Conservation (phyloP, 2,797 vertebrate genomes). For the Poecile montanus region DNA sequence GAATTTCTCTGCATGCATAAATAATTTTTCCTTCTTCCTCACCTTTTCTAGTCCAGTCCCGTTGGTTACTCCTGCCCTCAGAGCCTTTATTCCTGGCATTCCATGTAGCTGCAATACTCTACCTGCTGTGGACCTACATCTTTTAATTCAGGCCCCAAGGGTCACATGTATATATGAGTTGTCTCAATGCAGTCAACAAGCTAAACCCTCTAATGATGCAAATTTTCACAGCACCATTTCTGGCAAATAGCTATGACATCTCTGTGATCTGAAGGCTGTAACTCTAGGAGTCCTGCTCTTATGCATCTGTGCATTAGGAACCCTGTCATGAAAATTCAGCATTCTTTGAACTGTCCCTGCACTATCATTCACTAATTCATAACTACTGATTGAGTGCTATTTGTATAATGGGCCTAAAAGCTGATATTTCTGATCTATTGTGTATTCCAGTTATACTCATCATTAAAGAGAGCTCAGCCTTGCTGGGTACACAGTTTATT, state of each 20-base stretch:
- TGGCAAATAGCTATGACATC: neutral
- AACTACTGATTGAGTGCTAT: neutral
- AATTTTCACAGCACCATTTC: neutral
- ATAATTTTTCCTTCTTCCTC: neutral
- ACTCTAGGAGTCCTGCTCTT: neutral
- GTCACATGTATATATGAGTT: neutral
- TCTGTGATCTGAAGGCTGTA: neutral
- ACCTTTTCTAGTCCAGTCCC: neutral
- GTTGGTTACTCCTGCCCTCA: neutral
- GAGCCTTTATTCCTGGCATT: neutral
- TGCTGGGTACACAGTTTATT: slow-evolving; percentile 6
- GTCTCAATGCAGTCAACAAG: neutral
- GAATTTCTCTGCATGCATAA: neutral
- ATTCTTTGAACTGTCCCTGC: neutral
- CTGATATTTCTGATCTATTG: neutral
- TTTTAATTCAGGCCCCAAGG: neutral
- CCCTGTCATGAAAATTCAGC: neutral
- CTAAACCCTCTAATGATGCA: neutral
- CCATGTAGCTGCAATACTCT: neutral
- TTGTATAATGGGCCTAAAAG: neutral
- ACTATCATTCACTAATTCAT: neutral
- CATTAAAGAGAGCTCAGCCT: neutral
- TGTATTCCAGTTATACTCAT: neutral
- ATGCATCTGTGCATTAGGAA: neutral
- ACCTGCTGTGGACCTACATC: neutral